Conservation (phyloP, 2,797 vertebrate species). For the Pseudotriccus pelzelni region DNA sequence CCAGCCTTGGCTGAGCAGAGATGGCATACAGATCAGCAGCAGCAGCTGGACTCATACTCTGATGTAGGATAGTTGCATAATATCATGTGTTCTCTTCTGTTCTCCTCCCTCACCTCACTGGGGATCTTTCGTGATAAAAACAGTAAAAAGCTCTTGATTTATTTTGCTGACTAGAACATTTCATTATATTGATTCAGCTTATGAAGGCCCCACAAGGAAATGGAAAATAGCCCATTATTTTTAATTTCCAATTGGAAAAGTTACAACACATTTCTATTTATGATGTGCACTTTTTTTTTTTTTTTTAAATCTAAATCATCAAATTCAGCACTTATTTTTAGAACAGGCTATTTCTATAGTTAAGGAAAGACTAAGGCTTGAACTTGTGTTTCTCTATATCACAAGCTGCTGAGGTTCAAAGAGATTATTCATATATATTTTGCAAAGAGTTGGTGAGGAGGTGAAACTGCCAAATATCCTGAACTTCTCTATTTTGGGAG, state of each 20-base stretch:
- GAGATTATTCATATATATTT: slow-evolving; percentile 55
- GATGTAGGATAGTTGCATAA: slow-evolving; percentile 23
- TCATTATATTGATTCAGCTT: slow-evolving; percentile 52
- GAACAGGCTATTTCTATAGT: slow-evolving; percentile 44
- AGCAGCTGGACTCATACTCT: accelerated
- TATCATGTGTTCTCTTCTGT: background rate
- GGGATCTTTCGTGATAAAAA: slow-evolving; percentile 61
- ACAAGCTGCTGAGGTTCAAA: slow-evolving; percentile 55
- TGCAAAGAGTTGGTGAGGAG: slow-evolving; percentile 45
- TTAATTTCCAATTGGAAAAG: slow-evolving; percentile 65
- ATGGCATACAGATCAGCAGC: background rate
- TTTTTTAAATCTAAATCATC: slow-evolving; percentile 44
- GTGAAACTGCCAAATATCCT: slow-evolving; percentile 66
- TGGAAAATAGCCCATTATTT: slow-evolving; percentile 68
- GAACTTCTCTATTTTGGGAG: slow-evolving; percentile 62
- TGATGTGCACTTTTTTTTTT: background rate
- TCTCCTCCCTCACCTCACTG: slow-evolving; percentile 31
- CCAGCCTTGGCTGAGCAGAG: background rate
- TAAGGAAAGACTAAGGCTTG: slow-evolving; percentile 55
- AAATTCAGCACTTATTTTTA: slow-evolving; percentile 65
- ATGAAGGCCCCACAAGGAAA: slow-evolving; percentile 61
- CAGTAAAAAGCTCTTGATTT: slow-evolving; percentile 53
- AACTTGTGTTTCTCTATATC: slow-evolving; percentile 49
- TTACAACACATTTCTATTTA: slow-evolving; percentile 60
- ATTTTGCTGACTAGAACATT: slow-evolving; percentile 54